Evolutionary conservation across 2,888 invertebrate species (phyloP).

Genomic region (Laspeyria flexula): DNA sequence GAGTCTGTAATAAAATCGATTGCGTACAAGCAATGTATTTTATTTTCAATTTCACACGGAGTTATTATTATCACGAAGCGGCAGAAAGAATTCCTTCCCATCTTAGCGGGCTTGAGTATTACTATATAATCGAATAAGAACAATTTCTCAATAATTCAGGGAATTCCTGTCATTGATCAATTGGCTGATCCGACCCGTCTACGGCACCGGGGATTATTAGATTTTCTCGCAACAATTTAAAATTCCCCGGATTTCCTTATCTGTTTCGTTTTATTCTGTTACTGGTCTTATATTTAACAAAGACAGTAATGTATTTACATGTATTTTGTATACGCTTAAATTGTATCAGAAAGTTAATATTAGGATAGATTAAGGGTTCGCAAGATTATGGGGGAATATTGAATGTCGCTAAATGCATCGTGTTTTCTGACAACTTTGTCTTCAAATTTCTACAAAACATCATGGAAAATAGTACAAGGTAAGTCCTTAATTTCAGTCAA

Average conservation of each 20-base stretch:
- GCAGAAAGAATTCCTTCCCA: constrained; percentile 27
- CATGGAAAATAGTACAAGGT: too few relatives aligned
- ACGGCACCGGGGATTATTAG: constrained; percentile 57
- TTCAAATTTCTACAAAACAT: too few relatives aligned
- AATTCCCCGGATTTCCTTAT: constrained; percentile 46
- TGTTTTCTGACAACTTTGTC: too few relatives aligned
- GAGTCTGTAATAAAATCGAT: too few relatives aligned
- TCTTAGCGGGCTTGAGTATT: constrained; percentile 10
- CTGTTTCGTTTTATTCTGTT: constrained; percentile 47
- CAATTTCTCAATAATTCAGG: constrained; percentile 60
- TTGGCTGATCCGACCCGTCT: constrained; percentile 58
- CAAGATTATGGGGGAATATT: too few relatives aligned
- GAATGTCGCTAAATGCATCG: too few relatives aligned
- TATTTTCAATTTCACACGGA: constrained; percentile 13
- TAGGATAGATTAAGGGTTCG: not conserved
- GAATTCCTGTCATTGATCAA: constrained; percentile 63
- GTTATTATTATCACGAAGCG: constrained; percentile 21
- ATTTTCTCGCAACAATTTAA: constrained; percentile 61
- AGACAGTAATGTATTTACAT: constrained; percentile 32
- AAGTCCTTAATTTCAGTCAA: too few relatives aligned
- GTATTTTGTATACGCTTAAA: not conserved
- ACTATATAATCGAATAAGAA: constrained; percentile 46
- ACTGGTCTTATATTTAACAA: constrained; percentile 26
- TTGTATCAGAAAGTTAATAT: not conserved
- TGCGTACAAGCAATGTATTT: constrained; percentile 8